Evolutionary conservation across 2,888 invertebrate species (phyloP), one percentile per base, ranked within the genome.

Genomic region (Chrysopilus asiliformis): DNA sequence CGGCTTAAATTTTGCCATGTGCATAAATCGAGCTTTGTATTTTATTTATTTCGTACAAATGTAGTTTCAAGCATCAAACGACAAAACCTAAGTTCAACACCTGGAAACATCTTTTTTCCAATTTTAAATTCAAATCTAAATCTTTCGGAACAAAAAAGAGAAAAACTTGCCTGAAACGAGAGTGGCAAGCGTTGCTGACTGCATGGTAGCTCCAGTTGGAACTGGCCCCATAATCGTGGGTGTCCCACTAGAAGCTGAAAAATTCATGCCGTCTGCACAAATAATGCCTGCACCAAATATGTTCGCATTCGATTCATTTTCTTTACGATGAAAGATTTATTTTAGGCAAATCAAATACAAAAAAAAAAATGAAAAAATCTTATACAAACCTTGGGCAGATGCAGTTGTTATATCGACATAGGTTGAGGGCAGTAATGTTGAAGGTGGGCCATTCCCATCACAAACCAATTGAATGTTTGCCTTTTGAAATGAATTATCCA

Each of bases 251-350:
- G 45, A 36, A 34, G 45, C 31, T 31, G 42, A 29, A 36, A 45
- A 45, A 39, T 32, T 54, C 52, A 63, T 56, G 49, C 58, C 59
- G 45, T 58, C 50, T 40, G 57, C 48, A 53, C 56, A 58, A 40
- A 58, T 60, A 53, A 65, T 50, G 49, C 67, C 67, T 61, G 49
- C 15, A 27, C 12, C 22, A 22, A 22, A 22, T 10, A 26, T 26
- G 5, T 26, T n/a, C n/a, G 12, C 12, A 26, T 26, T 26, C 7
- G 6, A 8, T 22, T 22, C 22, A 22, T 9, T 22, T 22, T 22
- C 22, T 22, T 22, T 22, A 8, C 10, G 7, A 8, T 22, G 22
- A 10, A 8, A 22, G 7, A 10, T 22, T 22, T 22, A 10, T 22
- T 22, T 22, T 8, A 8, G 10, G 7, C 10, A 22, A 22, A 22